Evolutionary conservation across 2,888 invertebrate genomes (phyloP).

Genomic region (Catonia carolina): DNA sequence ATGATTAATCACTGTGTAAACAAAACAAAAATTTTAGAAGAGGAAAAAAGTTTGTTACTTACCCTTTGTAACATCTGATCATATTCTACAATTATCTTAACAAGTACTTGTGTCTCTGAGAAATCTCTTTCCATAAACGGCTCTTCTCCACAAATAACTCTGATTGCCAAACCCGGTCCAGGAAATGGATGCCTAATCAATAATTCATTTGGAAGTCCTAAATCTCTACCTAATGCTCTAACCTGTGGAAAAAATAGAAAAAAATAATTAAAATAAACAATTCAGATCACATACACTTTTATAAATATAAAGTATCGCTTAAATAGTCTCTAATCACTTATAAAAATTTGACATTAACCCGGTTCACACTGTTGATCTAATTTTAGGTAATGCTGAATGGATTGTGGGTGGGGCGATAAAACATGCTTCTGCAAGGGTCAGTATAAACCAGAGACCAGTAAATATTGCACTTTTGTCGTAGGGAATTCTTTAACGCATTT

Average conservation of each 20-base stretch:
- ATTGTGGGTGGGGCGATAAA: no score
- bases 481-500: no score
- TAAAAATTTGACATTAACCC: no score
- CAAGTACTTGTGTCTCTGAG: constrained; percentile 90
- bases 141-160: constrained; percentile 92
- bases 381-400: no score
- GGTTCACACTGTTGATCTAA: no score
- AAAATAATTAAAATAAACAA: background rate
- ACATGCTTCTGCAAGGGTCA: no score
- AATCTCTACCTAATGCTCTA: constrained; percentile 76
- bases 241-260: constrained; percentile 47
- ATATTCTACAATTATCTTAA: constrained; percentile 91
- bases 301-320: background rate
- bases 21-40: no score
- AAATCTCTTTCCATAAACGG: constrained; percentile 92
- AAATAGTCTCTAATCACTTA: no score
- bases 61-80: constrained; percentile 79
- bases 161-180: constrained; percentile 94
- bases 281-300: background rate
- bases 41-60: no score
- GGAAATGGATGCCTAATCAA: constrained; percentile 98
- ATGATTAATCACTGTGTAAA: no score
- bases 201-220: constrained; percentile 78
- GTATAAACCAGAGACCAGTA: no score
- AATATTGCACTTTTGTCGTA: no score